These are phyloP conservation scores for Plectrocnemia conspersa DNA, from an alignment of 1,140 invertebrate genomes.

Conservation along the genomic window DNA sequence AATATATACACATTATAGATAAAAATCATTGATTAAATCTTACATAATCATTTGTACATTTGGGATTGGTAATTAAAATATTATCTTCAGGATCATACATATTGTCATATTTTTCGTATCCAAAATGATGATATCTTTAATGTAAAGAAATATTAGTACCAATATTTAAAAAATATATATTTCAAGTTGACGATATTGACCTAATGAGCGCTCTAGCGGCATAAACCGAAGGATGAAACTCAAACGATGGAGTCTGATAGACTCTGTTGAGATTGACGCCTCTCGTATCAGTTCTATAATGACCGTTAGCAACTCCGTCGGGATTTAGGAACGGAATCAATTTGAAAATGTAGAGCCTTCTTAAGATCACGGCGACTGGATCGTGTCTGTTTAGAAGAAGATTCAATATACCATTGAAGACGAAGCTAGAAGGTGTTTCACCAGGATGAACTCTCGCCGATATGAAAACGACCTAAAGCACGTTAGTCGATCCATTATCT, in stretches of 20 bases:
- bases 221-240: conserved; percentile 77
- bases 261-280: conserved; percentile 88
- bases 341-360: conserved; percentile 84
- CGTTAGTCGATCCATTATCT: neutral
- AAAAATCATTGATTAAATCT: too few species aligned
- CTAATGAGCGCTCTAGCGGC: conserved; percentile 74
- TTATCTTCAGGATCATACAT: conserved; percentile 17
- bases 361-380: conserved; percentile 64
- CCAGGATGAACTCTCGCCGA: conserved; percentile 90
- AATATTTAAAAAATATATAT: neutral
- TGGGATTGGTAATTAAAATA: too few species aligned
- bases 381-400: conserved; percentile 71
- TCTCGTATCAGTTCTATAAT: conserved; percentile 83
- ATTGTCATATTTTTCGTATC: conserved; percentile 48
- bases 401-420: conserved; percentile 87
- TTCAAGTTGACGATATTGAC: conserved; percentile 41
- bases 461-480: conserved; percentile 70
- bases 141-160: neutral
- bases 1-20: too few species aligned
- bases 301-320: conserved; percentile 84
- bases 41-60: too few species aligned
- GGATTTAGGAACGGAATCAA: conserved; percentile 90
- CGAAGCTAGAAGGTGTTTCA: conserved; percentile 91
- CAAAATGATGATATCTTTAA: conserved; percentile 54
- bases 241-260: conserved; percentile 70